Evolutionary conservation across 2,888 invertebrate genomes (phyloP), one percentile per base, ranked within the genome.

Genomic region (Drosophila acutilabella): DNA sequence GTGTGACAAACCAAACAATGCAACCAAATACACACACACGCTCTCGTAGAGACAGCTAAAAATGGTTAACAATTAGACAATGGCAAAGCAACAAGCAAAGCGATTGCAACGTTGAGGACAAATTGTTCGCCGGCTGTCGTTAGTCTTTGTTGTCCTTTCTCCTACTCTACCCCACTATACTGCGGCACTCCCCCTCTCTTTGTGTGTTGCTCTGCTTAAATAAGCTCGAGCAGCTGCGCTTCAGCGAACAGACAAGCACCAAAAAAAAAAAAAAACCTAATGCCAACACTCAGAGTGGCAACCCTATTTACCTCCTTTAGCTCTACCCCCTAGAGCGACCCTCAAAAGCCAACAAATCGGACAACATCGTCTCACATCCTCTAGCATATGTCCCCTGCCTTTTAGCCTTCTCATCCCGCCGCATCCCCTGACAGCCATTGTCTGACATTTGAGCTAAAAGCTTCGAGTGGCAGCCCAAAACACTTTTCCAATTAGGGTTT

Each of bases 401-500:
- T 30, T 7, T 8, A 30, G 30, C 30, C 30, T 30, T 8, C 30
- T 8, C 30, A 8, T 30, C 30, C 10, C 13, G 36, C 5, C 20
- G 10, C 14, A 26, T 4, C 13, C 2, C 8, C 10, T 38, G 8
- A 13, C 20, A 20, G 52, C 74, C 70, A 87, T 83, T 84, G 88
- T 84, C 73, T 66, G 68, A 78, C 78, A 89, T 89, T 82, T 87
- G 78, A 70, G 81, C 87, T 78, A 84, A 89, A 89, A 84, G 89
- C 89, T 81, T 89, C 89, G 85, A 83, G 89, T 83, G 88, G 71
- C 82, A 56, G 84, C 74, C 89, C 81, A 87, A 89, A 83, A 83
- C 83, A 84, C 83, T 89, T 84, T 89, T 89, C 85, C 89, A 89
- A 88, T 84, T 84, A 89, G 78, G 83, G 81, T 66, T 86, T 86